Percentiles rank a stretch among this genome's conserved stretches.
Conservation (phyloP, 2,113 vertebrate genomes). For the Thunnus maccoyii region DNA sequence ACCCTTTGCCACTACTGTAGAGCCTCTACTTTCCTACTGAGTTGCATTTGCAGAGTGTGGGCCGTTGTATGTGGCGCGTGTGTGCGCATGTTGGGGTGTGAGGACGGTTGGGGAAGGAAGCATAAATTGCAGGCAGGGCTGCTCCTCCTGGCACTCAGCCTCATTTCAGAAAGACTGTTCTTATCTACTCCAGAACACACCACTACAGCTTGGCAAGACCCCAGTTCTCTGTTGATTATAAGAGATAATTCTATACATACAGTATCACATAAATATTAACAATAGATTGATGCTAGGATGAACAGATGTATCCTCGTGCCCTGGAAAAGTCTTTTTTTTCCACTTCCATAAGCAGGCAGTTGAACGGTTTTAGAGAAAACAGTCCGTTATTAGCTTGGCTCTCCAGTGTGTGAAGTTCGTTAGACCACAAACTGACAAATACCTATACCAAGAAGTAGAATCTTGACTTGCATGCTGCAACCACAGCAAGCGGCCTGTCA, state of each 20-base stretch:
- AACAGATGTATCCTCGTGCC: neutral
- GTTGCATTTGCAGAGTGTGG: slow-evolving; percentile 40
- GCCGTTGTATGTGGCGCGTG: slow-evolving; percentile 40
- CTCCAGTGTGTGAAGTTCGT: slow-evolving; percentile 66
- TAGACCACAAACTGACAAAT: slow-evolving; percentile 83
- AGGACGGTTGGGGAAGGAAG: slow-evolving; percentile 80
- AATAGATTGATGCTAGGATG: neutral
- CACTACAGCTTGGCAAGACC: neutral
- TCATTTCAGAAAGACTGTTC: slow-evolving; percentile 63
- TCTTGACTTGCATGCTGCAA: slow-evolving; percentile 69
- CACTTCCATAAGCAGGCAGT: neutral
- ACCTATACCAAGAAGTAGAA: slow-evolving; percentile 72
- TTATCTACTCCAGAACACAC: slow-evolving; percentile 67
- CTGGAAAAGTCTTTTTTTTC: neutral
- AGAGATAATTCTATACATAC: neutral
- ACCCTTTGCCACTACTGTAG: slow-evolving; percentile 10
- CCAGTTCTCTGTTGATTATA: slow-evolving; percentile 1
- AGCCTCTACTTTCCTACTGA: slow-evolving; percentile 16
- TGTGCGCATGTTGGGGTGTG: slow-evolving; percentile 52
- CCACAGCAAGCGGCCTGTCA: slow-evolving; percentile 74
- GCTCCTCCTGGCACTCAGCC: slow-evolving; percentile 66
- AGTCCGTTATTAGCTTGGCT: slow-evolving; percentile 60
- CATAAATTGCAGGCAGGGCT: slow-evolving; percentile 65
- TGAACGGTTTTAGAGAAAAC: slow-evolving; percentile 6
- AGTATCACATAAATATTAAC: neutral